Base-by-base conservation (phyloP, 1,140 invertebrate species). In the Batillaria attramentaria region DNA sequence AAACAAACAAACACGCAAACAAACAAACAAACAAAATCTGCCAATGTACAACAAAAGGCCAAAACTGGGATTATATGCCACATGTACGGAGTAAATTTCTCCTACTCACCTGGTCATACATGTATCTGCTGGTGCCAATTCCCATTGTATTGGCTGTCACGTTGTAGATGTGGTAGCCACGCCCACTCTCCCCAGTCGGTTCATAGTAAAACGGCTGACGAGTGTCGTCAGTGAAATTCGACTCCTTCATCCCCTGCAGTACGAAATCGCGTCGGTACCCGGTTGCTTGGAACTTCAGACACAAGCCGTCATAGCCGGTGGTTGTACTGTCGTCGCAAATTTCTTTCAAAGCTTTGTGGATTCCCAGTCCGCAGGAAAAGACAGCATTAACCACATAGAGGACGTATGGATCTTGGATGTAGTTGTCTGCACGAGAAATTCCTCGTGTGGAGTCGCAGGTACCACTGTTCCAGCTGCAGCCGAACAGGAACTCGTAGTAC, bases 381-480 rank as follows among this genome's bases (percentile, higher is more conserved):
- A 90, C 89, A 35, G 89, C 87, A 84, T 90, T 90, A 54, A 89
- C 79, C 3, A 89, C 87, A 72, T 90, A 90, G 16, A 90, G 78
- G 1, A 84, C 84, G 66, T 89, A 89, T 0, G 87, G 87, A 69
- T 90, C 89, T 72, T 90, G 89, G 4, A 85, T 80, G 72, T 89
- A 90, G 16, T 84, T 80, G 10, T 78, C 54, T 37, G 85, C 79
- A 35, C 86, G 82, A 5, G 87, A 79, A 72, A 88, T 72, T 65
- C 86, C 81, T 35, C 75, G 65, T 57, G 57, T 76, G 60, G 24
- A 46, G 69, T 57, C 57, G 72, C 81, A 78, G 60, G 62, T 57
- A 42, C n/a, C 37, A 28, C 50, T 43, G 24, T 57, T 2, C 65
- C 72, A 75, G 3, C 31, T 33, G 33, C 77, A 81, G 24, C 42